phyloP scores from a whole-genome alignment of 2,888 invertebrate genomes.

The Nymphalis polychloros region DNA sequence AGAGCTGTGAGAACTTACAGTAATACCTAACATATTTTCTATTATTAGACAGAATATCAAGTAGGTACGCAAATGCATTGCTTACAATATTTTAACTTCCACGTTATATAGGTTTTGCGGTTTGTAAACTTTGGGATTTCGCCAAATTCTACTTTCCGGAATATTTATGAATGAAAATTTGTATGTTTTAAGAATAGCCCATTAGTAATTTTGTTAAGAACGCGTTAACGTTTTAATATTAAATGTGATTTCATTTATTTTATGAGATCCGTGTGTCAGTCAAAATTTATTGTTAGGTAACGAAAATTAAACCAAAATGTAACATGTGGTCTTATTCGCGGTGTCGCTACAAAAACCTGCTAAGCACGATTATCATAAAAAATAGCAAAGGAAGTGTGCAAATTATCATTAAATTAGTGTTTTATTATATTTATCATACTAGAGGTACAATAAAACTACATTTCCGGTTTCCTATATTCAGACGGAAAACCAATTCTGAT shows the following conservation, averaged over 20 bases:
- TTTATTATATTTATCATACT: too few species aligned
- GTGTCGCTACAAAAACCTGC: neutral
- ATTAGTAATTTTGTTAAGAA: neutral
- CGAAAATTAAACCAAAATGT: too few species aligned
- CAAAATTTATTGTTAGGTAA: too few species aligned
- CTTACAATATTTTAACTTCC: constrained; percentile 18
- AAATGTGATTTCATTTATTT: too few species aligned
- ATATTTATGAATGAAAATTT: constrained; percentile 19
- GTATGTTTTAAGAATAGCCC: neutral
- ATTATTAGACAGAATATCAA: constrained; percentile 15
- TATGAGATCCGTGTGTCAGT: too few species aligned
- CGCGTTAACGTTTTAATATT: too few species aligned
- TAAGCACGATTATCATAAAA: neutral
- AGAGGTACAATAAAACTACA: too few species aligned
- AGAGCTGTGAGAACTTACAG: neutral
- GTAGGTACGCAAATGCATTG: neutral
- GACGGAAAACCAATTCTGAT: too few species aligned
- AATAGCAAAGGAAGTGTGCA: neutral
- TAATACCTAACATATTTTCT: constrained; percentile 1
- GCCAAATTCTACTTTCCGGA: constrained; percentile 7
- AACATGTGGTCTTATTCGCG: neutral
- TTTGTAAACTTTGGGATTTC: constrained; percentile 22
- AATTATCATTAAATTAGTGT: too few species aligned
- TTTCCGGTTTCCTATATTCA: too few species aligned
- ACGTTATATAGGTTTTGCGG: constrained; percentile 9